Evolutionary conservation across 2,888 invertebrate genomes (phyloP), one percentile per base, ranked within the genome.

Genomic region (Xestia c-nigrum): DNA sequence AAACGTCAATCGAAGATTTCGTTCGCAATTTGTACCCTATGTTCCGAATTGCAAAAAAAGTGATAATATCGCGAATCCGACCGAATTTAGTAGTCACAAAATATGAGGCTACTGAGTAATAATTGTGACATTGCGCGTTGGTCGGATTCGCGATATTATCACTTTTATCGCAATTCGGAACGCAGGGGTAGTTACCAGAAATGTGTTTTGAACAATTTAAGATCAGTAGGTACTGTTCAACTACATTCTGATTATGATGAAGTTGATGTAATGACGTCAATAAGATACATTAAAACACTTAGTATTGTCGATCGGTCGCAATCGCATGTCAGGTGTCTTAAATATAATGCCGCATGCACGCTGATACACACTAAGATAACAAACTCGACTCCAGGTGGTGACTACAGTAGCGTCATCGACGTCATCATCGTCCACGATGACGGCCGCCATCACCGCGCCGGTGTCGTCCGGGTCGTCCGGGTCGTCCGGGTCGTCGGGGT

Each of bases 331-430:
- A 52, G 21, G 21, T 21, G 52, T 21, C 19, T 50, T 19, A 21
- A 7, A 19, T 50, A 50, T 50, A 21, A 52, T 52, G n/a, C n/a
- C n/a, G n/a, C n/a, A n/a, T n/a, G 52, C 31, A 31, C 31, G 31
- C 31, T 31, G 31, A 31, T 31, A 31, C 31, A 31, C 40, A 71
- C 16, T 3, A 14, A 21, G 1, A 10, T 5, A 14, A 6, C 16
- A 47, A 40, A 21, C 12, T 16, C 7, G 21, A 55, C 16, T 47
- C 5, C 78, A 94, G 95, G 94, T 94, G 88, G 93, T 94, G 80
- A 94, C 94, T 12, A 94, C 94, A 3, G 90, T 90, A 24, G 94
- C 94, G 14, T 92, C 94, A 0, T 93, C 95, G 1, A 91, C 93
- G 0, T 90, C 94, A 0, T 83, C 91, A 3, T 87, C 94, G 0